Percentiles rank a stretch among this genome's conserved stretches.
Evolutionary conservation across 2,888 invertebrate genomes (phyloP).

Genomic region (Tetheella fluctuosa): DNA sequence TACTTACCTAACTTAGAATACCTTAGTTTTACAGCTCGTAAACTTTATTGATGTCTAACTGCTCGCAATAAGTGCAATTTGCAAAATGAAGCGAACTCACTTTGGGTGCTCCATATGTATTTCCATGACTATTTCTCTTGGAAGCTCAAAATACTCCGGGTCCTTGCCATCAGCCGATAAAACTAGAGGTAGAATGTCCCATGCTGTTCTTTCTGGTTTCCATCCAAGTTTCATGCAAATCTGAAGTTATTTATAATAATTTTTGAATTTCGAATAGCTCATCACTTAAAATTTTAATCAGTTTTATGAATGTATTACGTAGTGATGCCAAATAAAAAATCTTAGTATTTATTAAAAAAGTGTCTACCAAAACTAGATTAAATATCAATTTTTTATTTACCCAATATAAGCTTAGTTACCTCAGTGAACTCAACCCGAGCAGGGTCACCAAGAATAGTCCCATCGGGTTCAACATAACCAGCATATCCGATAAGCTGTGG

Average conservation of each 20-base stretch:
- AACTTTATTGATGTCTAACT: constrained; percentile 11
- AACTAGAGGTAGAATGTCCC: constrained; percentile 95
- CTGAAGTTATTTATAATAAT: constrained; percentile 70
- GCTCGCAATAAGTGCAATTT: constrained; percentile 11
- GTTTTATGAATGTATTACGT: too few species aligned
- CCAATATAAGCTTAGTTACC: constrained; percentile 71
- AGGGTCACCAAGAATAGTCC: constrained; percentile 93
- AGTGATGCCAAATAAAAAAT: not conserved
- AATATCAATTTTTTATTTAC: constrained; percentile 2
- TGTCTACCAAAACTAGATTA: not conserved
- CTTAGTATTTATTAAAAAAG: not conserved
- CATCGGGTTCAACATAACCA: constrained; percentile 93
- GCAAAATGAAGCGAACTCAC: constrained; percentile 82
- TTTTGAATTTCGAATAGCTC: not conserved
- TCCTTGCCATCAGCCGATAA: constrained; percentile 96
- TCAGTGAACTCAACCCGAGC: constrained; percentile 94
- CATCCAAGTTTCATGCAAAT: constrained; percentile 95
- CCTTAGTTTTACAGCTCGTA: constrained; percentile 11
- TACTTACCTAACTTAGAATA: constrained; percentile 3
- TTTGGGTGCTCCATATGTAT: constrained; percentile 93
- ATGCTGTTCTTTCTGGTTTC: constrained; percentile 90
- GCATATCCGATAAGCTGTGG: constrained; percentile 95
- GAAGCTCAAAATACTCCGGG: constrained; percentile 97
- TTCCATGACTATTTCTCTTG: constrained; percentile 93
- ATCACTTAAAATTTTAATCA: too few species aligned